A percentile compares a stretch with the other conserved stretches of the same genome.
Evolutionary conservation across 2,797 vertebrate species (phyloP).

Genomic region (Selene dorsalis): DNA sequence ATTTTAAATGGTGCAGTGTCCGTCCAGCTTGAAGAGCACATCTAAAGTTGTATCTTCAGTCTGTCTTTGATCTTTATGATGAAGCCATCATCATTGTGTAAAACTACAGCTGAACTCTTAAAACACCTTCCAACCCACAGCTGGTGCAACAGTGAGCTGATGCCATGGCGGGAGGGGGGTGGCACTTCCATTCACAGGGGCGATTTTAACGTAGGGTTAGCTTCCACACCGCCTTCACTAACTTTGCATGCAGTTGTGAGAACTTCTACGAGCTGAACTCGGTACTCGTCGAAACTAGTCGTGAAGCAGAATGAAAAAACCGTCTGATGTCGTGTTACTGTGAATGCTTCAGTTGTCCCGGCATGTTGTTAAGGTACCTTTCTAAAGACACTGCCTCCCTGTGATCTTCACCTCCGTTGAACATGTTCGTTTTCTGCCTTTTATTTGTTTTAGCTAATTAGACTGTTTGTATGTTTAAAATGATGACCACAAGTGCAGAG

Average conservation of each 20-base stretch:
- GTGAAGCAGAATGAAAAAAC: slow-evolving; percentile 29
- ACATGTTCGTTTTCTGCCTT: slow-evolving; percentile 10
- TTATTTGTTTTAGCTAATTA: neutral
- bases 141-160: slow-evolving; percentile 60
- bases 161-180: neutral
- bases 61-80: neutral
- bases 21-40: too few relatives aligned
- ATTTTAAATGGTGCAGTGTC: too few relatives aligned
- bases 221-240: slow-evolving; percentile 33
- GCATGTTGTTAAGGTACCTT: slow-evolving; percentile 71
- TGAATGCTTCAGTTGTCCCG: slow-evolving; percentile 69
- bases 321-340: slow-evolving; percentile 64
- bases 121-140: neutral
- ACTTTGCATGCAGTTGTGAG: slow-evolving; percentile 65
- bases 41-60: neutral
- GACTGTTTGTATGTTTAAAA: neutral
- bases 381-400: slow-evolving; percentile 33
- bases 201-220: slow-evolving; percentile 2
- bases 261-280: slow-evolving; percentile 37
- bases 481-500: slow-evolving; percentile 1
- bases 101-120: neutral
- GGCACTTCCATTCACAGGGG: slow-evolving; percentile 11
- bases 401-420: slow-evolving; percentile 59
- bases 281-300: slow-evolving; percentile 41
- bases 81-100: neutral